Percentiles rank a stretch among this genome's conserved stretches.
These are phyloP conservation scores for Metellina segmentata DNA, from an alignment of 2,888 invertebrate species.

Conservation along the genomic window DNA sequence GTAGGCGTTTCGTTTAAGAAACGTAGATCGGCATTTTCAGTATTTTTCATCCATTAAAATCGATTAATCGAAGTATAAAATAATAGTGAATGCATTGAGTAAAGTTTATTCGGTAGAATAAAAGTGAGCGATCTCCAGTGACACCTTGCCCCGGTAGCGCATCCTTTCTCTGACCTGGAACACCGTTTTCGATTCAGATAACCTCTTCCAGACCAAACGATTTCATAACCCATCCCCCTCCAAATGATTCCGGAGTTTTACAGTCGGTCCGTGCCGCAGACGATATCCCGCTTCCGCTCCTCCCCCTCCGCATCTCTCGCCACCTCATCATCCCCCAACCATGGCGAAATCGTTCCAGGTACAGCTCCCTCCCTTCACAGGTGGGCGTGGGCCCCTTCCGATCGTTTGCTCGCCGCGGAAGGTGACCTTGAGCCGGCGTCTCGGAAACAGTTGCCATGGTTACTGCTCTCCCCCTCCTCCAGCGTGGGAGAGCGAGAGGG, in stretches of 20 bases:
- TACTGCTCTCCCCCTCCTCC: conserved; percentile 31
- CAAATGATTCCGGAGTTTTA: neutral
- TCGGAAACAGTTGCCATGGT: conserved; percentile 51
- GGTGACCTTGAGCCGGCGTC: conserved; percentile 43
- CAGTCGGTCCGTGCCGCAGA: conserved; percentile 1
- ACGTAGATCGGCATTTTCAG: too few species aligned
- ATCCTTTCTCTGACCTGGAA: neutral
- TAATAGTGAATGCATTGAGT: too few species aligned
- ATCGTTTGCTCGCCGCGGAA: conserved; percentile 40
- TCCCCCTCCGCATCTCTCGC: neutral
- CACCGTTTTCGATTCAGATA: neutral
- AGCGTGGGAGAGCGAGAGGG: neutral
- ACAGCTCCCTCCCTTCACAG: conserved; percentile 34
- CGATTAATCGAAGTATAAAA: too few species aligned
- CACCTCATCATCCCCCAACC: neutral
- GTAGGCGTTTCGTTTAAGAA: too few species aligned
- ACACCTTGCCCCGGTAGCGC: neutral
- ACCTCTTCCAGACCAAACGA: too few species aligned
- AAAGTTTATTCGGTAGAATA: too few species aligned
- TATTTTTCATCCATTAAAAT: too few species aligned
- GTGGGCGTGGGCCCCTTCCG: conserved; percentile 65
- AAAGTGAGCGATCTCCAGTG: too few species aligned
- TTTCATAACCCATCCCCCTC: too few species aligned
- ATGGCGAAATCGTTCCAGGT: conserved; percentile 34
- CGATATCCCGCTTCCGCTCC: conserved; percentile 23